phyloP scores from a whole-genome alignment of 2,113 vertebrate species.

The Oncorhynchus nerka region DNA sequence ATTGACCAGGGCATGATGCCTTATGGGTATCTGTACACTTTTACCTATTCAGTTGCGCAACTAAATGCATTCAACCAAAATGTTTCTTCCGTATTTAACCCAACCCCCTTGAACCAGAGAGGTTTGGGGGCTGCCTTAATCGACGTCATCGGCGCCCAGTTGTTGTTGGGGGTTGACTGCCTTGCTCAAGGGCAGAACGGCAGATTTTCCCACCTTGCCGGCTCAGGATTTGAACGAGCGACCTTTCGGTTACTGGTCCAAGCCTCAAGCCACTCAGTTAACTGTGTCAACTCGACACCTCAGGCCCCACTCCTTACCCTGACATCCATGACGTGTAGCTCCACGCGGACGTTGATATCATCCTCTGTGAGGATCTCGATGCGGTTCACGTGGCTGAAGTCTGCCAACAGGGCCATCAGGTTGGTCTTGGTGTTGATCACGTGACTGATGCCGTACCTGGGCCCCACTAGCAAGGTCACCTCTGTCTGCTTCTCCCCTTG shows the following conservation, averaged over 20 bases:
- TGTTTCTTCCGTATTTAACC: no score
- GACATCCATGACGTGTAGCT: slow-evolving; percentile 93
- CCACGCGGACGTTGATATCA: slow-evolving; percentile 85
- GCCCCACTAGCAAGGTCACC: slow-evolving; percentile 89
- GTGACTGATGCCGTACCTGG: slow-evolving; percentile 93
- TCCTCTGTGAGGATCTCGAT: slow-evolving; percentile 98
- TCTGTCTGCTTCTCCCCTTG: slow-evolving; percentile 94
- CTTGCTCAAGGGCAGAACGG: no score
- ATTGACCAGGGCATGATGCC: neutral
- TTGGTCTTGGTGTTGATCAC: slow-evolving; percentile 95
- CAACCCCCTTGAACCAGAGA: no score
- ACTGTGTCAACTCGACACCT: no score
- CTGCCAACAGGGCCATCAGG: slow-evolving; percentile 91
- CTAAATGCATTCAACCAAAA: no score
- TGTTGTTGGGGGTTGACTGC: no score
- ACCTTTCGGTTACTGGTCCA: neutral
- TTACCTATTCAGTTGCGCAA: no score
- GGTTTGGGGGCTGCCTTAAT: no score
- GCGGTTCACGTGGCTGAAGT: slow-evolving; percentile 96
- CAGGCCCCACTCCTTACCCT: slow-evolving; percentile 71
- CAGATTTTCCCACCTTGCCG: no score
- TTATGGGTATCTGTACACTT: neutral
- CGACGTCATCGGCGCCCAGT: no score
- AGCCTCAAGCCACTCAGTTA: neutral
- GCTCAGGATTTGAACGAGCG: no score